phyloP scores from a whole-genome alignment of 2,888 invertebrate genomes.

The Lithophane semibrunnea region DNA sequence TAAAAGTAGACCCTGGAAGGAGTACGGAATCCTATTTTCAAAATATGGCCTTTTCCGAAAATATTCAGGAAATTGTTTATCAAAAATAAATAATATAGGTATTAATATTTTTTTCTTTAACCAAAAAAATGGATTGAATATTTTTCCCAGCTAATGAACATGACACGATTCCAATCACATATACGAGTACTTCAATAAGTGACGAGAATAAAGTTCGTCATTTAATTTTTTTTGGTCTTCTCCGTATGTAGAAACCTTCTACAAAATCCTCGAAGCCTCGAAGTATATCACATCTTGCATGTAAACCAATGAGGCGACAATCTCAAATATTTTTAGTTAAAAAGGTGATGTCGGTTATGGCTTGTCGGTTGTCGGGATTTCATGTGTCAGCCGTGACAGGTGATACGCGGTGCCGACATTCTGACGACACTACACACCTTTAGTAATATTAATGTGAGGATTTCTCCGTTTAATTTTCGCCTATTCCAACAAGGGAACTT shows the following conservation, averaged over 20 bases:
- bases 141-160: neutral
- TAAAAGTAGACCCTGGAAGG: neutral
- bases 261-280: neutral
- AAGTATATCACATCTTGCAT: neutral
- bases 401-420: slow-evolving; percentile 47
- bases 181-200: neutral
- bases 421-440: slow-evolving; percentile 53
- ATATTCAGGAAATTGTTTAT: too few species aligned
- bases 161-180: neutral
- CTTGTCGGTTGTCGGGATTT: slow-evolving; percentile 39
- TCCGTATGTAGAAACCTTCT: neutral
- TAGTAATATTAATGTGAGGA: slow-evolving; percentile 25
- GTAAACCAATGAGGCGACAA: slow-evolving; percentile 34
- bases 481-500: neutral
- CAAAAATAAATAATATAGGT: too few species aligned
- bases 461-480: neutral
- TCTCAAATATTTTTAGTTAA: slow-evolving; percentile 32
- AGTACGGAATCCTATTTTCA: neutral
- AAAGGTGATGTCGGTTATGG: slow-evolving; percentile 39
- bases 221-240: neutral
- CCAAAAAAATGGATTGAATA: too few species aligned
- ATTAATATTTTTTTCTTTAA: too few species aligned
- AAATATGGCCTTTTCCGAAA: neutral
- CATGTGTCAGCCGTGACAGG: slow-evolving; percentile 50
- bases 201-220: neutral